Evolutionary conservation across 2,888 invertebrate genomes (phyloP).

Genomic region (Hirtodrosophila trivittata): DNA sequence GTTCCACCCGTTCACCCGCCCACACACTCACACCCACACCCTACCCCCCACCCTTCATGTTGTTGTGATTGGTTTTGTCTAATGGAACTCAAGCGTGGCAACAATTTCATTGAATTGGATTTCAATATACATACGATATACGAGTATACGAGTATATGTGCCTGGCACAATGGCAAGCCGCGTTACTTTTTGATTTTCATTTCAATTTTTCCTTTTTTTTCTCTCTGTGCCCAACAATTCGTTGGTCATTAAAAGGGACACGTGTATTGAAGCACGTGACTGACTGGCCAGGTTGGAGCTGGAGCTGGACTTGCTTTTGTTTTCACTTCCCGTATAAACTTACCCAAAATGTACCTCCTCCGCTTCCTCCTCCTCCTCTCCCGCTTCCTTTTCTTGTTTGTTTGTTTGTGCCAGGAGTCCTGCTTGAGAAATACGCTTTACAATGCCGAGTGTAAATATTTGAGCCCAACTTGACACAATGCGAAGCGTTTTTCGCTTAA

Average conservation of each 20-base stretch:
- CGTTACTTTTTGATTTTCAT: constrained; percentile 65
- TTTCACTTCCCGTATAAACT: constrained; percentile 64
- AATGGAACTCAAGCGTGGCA: constrained; percentile 82
- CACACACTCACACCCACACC: neutral
- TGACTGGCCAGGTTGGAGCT: constrained; percentile 59
- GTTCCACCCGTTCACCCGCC: neutral
- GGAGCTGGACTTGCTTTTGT: constrained; percentile 62
- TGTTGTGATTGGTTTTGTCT: constrained; percentile 81
- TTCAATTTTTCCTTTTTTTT: constrained; percentile 9
- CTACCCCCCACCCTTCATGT: constrained; percentile 29
- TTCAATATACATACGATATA: constrained; percentile 69
- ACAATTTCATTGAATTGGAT: constrained; percentile 80
- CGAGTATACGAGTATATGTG: neutral
- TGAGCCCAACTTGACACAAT: constrained; percentile 71
- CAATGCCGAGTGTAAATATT: constrained; percentile 70
- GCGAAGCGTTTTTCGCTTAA: constrained; percentile 74
- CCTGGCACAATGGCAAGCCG: constrained; percentile 42
- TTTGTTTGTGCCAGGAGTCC: constrained; percentile 34
- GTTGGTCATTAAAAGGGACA: constrained; percentile 84
- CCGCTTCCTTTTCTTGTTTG: constrained; percentile 20
- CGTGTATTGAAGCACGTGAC: constrained; percentile 83
- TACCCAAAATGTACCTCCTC: constrained; percentile 50
- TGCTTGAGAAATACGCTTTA: constrained; percentile 55
- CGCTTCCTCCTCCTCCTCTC: constrained; percentile 26
- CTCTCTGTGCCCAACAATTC: constrained; percentile 63